Base-by-base conservation (phyloP, 2,797 vertebrate genomes). In the Poeciliopsis paucimaculata region DNA sequence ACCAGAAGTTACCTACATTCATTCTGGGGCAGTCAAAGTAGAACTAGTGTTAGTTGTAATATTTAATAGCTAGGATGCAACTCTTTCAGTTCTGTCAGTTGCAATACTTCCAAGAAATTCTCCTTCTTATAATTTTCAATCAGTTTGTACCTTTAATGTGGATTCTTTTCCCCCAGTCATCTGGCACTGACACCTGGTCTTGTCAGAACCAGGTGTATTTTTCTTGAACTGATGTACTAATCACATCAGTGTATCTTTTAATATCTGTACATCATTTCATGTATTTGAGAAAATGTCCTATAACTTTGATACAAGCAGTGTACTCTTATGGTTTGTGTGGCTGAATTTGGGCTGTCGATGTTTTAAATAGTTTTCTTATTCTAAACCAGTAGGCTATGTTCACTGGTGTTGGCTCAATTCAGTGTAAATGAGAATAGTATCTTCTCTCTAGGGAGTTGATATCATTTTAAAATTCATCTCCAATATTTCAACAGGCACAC, bases 161-260 rank as follows among this genome's bases (percentile, higher is more conserved):
- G 20, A 51, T 51, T 23, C 7, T 51, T 51, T 51, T 51, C 49
- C 8, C 20, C 7, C 46, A 51, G 6, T 49, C 49, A 49, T 18
- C 20, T 8, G 47, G 47, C 23, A 23, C 49, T 51, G 49, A 9
- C 49, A 51, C 20, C 20, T 9, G 49, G 7, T 51, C 23, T 51
- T 51, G 49, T 51, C 49, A 39, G 49, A 66, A 79, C n/a, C 43
- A 70, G 72, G 60, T 71, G 60, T 73, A 73, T 77, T 43, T 68
- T 45, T 49, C 13, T 80, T 41, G 23, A 13, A 9, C 20, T 16
- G 39, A 13, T 34, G 9, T 55, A 28, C 39, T n/a, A 75, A 75
- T 18, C 18, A 51, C 11, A n/a, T 26, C 4, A 62, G 5, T 57
- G 41, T 28, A 10, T 55, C 3, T 43, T 39, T 39, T 26, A 34